Evolutionary conservation across 1,140 invertebrate species (phyloP).

Genomic region (Drosophila athabasca): DNA sequence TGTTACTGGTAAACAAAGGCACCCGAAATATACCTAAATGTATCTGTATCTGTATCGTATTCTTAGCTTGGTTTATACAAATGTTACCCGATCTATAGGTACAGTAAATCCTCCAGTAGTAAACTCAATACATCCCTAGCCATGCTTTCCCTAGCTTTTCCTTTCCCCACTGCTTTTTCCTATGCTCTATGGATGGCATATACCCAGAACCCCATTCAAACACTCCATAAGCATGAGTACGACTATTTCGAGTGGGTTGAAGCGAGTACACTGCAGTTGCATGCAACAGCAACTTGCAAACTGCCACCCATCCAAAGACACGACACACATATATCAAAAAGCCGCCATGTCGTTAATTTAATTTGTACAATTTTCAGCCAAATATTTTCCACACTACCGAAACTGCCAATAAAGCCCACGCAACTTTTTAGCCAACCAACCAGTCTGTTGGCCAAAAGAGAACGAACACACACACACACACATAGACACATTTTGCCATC

Average conservation of each 20-base stretch:
- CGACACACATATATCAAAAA: slow-evolving; percentile 36
- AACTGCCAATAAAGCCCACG: slow-evolving; percentile 81
- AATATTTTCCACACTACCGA: slow-evolving; percentile 77
- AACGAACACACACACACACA: too few relatives aligned
- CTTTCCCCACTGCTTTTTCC: too few relatives aligned
- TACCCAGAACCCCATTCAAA: background rate
- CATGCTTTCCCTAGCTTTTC: too few relatives aligned
- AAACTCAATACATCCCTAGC: too few relatives aligned
- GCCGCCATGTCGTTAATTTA: slow-evolving; percentile 80
- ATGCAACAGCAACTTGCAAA: background rate
- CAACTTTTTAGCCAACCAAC: slow-evolving; percentile 62
- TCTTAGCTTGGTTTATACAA: too few relatives aligned
- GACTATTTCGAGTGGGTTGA: slow-evolving; percentile 13
- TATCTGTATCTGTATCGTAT: too few relatives aligned
- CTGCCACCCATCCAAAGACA: slow-evolving; percentile 22
- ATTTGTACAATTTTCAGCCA: slow-evolving; percentile 79
- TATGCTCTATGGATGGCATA: background rate
- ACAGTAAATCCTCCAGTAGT: too few relatives aligned
- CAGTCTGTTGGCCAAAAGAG: slow-evolving; percentile 35
- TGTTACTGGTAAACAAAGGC: too few relatives aligned
- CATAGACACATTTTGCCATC: slow-evolving; percentile 32
- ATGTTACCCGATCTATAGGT: too few relatives aligned
- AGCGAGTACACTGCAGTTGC: slow-evolving; percentile 18
- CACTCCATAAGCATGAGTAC: too few relatives aligned
- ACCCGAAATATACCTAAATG: too few relatives aligned